Conservation (phyloP, 2,797 vertebrate genomes). For the Euphonia xanthogaster region DNA sequence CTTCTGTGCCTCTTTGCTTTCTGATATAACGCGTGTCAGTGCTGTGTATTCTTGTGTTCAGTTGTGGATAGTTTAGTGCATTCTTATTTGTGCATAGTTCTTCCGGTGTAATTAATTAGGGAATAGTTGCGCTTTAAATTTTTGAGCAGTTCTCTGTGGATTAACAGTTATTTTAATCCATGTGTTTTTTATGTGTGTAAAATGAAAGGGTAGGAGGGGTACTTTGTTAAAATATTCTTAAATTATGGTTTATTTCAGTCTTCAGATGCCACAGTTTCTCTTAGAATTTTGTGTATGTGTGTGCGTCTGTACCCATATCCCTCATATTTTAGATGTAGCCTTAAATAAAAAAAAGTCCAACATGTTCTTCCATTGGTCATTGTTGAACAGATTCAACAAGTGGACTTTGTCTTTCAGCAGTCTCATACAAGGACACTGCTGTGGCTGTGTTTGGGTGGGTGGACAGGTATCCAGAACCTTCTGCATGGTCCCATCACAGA, state of each 20-base stretch:
- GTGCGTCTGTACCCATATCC: not conserved
- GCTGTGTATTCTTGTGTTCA: accelerated
- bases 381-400: not conserved
- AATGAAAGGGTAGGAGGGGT: not conserved
- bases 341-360: not conserved
- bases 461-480: not conserved
- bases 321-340: not conserved
- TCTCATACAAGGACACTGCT: accelerated
- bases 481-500: not conserved
- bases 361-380: not conserved
- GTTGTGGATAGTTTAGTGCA: not conserved
- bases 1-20: not conserved
- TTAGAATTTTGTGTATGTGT: not conserved
- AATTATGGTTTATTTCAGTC: not conserved
- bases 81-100: not conserved
- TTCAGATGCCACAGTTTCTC: not conserved
- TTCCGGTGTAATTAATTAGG: not conserved
- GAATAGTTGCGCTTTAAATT: not conserved
- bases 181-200: not conserved
- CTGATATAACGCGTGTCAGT: accelerated
- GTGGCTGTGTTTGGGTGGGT: not conserved
- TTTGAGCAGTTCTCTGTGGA: not conserved
- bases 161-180: not conserved
- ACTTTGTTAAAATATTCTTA: not conserved
- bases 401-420: not conserved